Percentiles rank a stretch among this genome's conserved stretches.
Evolutionary conservation across 2,113 vertebrate species (phyloP).

Genomic region (Ptilorrhoa leucosticta): DNA sequence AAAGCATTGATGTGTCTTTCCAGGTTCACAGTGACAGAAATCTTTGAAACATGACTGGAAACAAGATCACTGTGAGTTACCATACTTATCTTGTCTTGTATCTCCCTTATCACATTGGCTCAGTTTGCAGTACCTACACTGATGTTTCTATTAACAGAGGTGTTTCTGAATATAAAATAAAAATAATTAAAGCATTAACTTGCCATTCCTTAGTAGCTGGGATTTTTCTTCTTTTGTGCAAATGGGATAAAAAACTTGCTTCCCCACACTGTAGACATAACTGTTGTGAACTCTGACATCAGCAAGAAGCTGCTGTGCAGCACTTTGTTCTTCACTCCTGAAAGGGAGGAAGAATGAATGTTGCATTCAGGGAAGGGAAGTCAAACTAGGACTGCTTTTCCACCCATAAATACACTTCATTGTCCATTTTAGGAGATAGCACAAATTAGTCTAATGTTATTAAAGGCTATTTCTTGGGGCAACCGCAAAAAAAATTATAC

Average conservation of each 20-base stretch:
- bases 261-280: neutral
- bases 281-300: fast-evolving
- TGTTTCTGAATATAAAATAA: neutral
- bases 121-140: neutral
- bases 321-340: neutral
- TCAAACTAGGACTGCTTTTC: neutral
- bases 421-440: neutral
- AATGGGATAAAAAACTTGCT: neutral
- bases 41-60: neutral
- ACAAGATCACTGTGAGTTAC: neutral
- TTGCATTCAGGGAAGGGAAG: neutral
- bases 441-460: neutral
- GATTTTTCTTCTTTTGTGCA: neutral
- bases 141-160: neutral
- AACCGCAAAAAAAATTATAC: neutral
- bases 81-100: neutral
- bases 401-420: neutral
- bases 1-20: neutral
- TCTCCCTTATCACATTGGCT: neutral
- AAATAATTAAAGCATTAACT: neutral
- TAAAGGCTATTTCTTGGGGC: neutral
- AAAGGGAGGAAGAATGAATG: neutral
- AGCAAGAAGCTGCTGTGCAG: neutral
- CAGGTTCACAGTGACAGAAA: neutral
- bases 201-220: neutral